These are phyloP conservation scores for Hemichromis elongatus DNA, from an alignment of 2,113 vertebrate species.

Conservation along the genomic window DNA sequence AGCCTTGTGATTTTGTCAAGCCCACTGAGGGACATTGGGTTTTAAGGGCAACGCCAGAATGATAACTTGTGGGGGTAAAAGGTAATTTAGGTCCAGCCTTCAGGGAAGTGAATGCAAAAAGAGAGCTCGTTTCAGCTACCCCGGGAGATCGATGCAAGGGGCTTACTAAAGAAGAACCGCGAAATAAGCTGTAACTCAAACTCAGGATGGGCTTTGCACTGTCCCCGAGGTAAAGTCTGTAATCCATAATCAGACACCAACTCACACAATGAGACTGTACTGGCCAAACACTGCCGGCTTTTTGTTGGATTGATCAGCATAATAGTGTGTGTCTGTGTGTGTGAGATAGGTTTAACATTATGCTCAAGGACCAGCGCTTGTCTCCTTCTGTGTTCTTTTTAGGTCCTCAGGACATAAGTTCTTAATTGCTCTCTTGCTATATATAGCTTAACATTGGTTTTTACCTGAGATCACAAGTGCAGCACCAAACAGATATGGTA, in stretches of 20 bases:
- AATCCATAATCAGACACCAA: conserved; percentile 34
- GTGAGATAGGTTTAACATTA: neutral
- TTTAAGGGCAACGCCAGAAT: conserved; percentile 11
- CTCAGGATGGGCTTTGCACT: neutral
- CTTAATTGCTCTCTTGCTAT: neutral
- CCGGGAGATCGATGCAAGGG: conserved; percentile 3
- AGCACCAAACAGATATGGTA: neutral
- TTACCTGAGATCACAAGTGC: neutral
- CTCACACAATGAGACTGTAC: neutral
- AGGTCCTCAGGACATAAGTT: neutral
- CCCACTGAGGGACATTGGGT: neutral
- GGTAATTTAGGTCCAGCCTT: conserved; percentile 49
- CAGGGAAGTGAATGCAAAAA: conserved; percentile 15
- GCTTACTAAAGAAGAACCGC: conserved; percentile 4
- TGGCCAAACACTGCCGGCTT: neutral
- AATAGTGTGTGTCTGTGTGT: neutral
- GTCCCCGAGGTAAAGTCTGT: conserved; percentile 25
- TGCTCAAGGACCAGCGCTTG: neutral
- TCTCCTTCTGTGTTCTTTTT: neutral
- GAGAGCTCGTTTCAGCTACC: conserved; percentile 26
- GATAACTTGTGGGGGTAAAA: conserved; percentile 35
- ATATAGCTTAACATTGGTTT: neutral
- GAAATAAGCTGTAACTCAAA: conserved; percentile 44
- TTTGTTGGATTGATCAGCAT: neutral
- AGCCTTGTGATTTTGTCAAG: conserved; percentile 22